Conservation (phyloP, 2,888 invertebrate species). For the Sinotaia quadrata region DNA sequence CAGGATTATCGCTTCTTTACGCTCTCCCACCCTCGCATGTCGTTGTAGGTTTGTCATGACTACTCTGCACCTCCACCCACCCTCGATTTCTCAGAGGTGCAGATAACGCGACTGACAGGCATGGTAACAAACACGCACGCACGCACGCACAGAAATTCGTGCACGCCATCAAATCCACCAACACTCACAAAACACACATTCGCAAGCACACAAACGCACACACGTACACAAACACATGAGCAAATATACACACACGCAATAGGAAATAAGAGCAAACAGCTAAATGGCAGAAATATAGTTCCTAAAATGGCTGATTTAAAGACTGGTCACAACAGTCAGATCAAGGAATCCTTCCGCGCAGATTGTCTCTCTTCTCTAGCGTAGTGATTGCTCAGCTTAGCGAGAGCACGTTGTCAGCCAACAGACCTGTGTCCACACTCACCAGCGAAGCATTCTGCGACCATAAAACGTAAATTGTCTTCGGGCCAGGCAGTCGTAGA, state of each 20-base stretch:
- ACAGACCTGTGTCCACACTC: neutral
- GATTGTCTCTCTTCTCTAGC: slow-evolving; percentile 4
- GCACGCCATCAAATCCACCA: too few relatives aligned
- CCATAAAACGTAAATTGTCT: slow-evolving; percentile 20
- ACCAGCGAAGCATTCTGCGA: neutral
- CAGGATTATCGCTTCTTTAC: slow-evolving; percentile 26
- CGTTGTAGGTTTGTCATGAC: slow-evolving; percentile 27
- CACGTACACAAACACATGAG: too few relatives aligned
- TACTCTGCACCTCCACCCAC: too few relatives aligned
- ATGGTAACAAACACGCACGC: too few relatives aligned
- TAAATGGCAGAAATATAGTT: slow-evolving; percentile 7
- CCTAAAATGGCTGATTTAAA: slow-evolving; percentile 5
- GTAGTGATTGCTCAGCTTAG: slow-evolving; percentile 18
- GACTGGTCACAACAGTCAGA: slow-evolving; percentile 22
- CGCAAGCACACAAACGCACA: too few relatives aligned
- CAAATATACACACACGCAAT: neutral
- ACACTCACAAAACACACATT: too few relatives aligned
- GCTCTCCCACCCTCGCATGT: slow-evolving; percentile 26
- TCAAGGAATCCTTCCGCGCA: slow-evolving; percentile 6
- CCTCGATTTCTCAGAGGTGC: too few relatives aligned
- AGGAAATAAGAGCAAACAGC: neutral
- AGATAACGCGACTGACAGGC: too few relatives aligned
- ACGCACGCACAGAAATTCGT: slow-evolving; percentile 1
- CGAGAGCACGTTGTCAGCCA: neutral
- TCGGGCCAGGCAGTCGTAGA: slow-evolving; percentile 24